Base-by-base conservation (phyloP, 2,797 vertebrate species). In the Cuculus canorus region DNA sequence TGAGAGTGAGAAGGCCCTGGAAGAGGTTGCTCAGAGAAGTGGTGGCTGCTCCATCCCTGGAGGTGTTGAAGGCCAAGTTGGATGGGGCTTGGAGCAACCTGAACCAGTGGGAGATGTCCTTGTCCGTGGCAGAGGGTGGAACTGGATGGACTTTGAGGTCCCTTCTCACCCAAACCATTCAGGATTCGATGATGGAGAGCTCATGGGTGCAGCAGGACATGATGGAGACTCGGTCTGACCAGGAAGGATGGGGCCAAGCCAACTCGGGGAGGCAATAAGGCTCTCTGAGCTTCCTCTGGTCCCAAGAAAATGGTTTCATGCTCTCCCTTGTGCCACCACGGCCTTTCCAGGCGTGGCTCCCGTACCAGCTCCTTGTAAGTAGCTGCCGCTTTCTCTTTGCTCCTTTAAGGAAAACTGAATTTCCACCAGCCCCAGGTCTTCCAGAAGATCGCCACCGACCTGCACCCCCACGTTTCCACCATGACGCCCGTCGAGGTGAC, bases 351-450 rank as follows among this genome's bases (percentile, higher is more conserved):
- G 39, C 48, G 1, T 6, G 1, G 64, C 56, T 72, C 47, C 75
- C 7, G 1, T 54, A 12, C 64, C 39, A 27, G 27, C 65, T 47
- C 73, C 64, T 17, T 76, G 59, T 73, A 81, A 78, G 86, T 16
- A 25, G 56, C 86, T 54, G 63, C 89, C 22, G 8, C 43, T 75
- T 65, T 71, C 14, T 81, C 93, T 70, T 77, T n/a, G 69, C 85
- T 61, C 57, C 66, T 84, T 79, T 17, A 87, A 99, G 99, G 98
- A 59, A 99, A 98, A 93, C 96, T 99, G 92, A 98, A 97, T 96
- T 99, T 99, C 96, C 98, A 98, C 79, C 98, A 99, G 82, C 96
- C 98, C 47, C 98, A 98, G 97, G 96, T 99, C 60, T 98, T 99
- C 90, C 98, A 99, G 96, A 98, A 98, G 93, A 94, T 99, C 25